Evolutionary conservation across 2,797 vertebrate genomes (phyloP).

Genomic region (Poeciliopsis infans): DNA sequence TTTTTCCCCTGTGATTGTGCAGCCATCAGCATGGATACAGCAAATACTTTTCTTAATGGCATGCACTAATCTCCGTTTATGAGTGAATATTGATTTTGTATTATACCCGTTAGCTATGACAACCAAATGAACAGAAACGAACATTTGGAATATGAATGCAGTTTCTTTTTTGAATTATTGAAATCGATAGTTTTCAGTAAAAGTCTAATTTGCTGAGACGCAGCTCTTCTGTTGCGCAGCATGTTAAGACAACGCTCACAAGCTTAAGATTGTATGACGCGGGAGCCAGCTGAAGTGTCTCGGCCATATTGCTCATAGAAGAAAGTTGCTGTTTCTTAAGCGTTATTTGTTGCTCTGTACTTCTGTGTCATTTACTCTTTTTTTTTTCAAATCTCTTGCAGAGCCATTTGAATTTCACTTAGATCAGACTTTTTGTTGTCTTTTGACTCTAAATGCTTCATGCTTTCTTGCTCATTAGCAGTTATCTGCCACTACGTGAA

Average conservation of each 20-base stretch:
- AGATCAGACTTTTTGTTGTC: background rate
- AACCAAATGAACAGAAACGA: background rate
- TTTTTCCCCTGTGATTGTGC: background rate
- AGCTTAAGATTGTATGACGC: background rate
- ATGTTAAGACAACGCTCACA: background rate
- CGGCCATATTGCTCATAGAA: background rate
- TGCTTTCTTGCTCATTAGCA: slow-evolving; percentile 1
- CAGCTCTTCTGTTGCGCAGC: background rate
- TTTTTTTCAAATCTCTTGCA: background rate
- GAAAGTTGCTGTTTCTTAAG: background rate
- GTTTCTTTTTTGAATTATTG: background rate
- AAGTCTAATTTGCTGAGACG: background rate
- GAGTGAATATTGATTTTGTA: background rate
- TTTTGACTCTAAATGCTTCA: background rate
- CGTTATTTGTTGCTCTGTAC: background rate
- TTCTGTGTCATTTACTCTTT: background rate
- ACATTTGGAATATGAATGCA: background rate
- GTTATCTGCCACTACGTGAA: background rate
- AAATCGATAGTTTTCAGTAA: background rate
- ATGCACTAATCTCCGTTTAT: background rate
- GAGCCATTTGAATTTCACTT: background rate
- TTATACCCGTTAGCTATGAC: background rate
- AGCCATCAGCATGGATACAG: background rate
- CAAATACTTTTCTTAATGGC: background rate
- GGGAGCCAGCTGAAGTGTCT: background rate